Evolutionary conservation across 2,113 vertebrate species (phyloP).

Genomic region (Glaucidium brasilianum): DNA sequence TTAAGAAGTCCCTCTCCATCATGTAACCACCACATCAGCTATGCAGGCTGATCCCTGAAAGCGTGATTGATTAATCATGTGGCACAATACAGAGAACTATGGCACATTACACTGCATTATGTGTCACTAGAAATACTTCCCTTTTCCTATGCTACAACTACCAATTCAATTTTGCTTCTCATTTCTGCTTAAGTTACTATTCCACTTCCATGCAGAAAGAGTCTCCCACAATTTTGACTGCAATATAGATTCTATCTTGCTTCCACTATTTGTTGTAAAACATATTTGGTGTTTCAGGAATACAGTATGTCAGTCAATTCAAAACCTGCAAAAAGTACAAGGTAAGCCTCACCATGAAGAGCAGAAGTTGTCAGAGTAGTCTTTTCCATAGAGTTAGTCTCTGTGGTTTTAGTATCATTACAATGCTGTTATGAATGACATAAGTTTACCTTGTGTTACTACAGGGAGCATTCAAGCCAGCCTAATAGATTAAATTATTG

Average conservation of each 20-base stretch:
- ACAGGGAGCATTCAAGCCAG: neutral
- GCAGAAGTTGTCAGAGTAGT: neutral
- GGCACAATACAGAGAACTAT: neutral
- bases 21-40: neutral
- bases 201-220: neutral
- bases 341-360: neutral
- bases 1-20: neutral
- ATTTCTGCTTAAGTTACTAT: neutral
- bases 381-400: neutral
- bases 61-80: neutral
- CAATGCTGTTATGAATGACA: neutral
- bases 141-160: neutral
- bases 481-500: neutral
- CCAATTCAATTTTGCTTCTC: neutral
- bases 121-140: neutral
- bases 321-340: neutral
- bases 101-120: neutral
- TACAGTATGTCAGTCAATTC: neutral
- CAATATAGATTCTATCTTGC: neutral
- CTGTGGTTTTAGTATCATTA: neutral
- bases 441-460: neutral
- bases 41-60: neutral
- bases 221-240: neutral
- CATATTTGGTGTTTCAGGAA: neutral
- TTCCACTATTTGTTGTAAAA: neutral